Evolutionary conservation across 2,888 invertebrate species (phyloP).

Genomic region (Corbicula japonica): DNA sequence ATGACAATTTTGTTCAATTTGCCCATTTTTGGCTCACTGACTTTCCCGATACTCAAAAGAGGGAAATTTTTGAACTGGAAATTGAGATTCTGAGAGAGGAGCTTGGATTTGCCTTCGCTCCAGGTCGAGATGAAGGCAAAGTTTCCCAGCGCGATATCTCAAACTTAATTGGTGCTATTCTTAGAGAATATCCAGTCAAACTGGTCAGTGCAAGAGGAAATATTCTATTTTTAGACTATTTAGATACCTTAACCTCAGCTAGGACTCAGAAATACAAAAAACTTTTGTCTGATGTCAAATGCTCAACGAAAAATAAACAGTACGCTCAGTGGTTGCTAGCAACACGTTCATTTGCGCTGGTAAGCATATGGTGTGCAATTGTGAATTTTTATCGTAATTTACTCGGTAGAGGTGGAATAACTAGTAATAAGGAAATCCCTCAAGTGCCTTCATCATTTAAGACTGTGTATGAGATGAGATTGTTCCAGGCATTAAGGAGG

Average conservation of each 20-base stretch:
- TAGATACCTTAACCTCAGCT: conserved; percentile 83
- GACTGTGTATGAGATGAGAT: conserved; percentile 73
- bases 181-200: conserved; percentile 84
- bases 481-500: conserved; percentile 79
- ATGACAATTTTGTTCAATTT: conserved; percentile 84
- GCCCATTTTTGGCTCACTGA: conserved; percentile 85
- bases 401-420: conserved; percentile 62
- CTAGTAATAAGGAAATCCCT: conserved; percentile 31
- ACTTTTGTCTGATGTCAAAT: conserved; percentile 84
- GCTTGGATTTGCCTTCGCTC: conserved; percentile 82
- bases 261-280: conserved; percentile 79
- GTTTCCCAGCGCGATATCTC: conserved; percentile 78
- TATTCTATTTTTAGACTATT: conserved; percentile 83
- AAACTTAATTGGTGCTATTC: conserved; percentile 82
- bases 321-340: conserved; percentile 85
- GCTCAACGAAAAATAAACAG: conserved; percentile 83
- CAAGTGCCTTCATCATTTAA: conserved; percentile 29
- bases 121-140: conserved; percentile 79
- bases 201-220: conserved; percentile 80
- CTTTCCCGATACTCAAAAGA: conserved; percentile 81
- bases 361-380: conserved; percentile 84
- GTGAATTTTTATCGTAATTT: conserved; percentile 84
- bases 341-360: conserved; percentile 83
- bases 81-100: conserved; percentile 83
- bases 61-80: conserved; percentile 84